Evolutionary conservation across 2,113 vertebrate species (phyloP).

Genomic region (Chlorodrepanis virens): DNA sequence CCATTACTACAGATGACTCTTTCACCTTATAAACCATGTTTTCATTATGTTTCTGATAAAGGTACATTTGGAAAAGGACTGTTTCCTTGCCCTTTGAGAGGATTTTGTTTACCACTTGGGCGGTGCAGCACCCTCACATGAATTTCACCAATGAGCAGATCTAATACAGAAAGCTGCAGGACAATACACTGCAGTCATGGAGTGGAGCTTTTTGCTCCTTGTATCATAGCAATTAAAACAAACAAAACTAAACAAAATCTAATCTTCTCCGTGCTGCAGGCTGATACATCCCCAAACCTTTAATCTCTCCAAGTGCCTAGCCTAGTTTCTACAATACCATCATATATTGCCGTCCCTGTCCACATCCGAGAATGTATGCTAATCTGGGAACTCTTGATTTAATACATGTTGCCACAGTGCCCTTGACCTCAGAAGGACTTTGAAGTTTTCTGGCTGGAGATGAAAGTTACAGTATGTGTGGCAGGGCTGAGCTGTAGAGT

Average conservation of each 20-base stretch:
- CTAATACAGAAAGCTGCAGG: neutral
- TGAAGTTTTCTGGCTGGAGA: conserved; percentile 57
- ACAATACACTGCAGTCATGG: neutral
- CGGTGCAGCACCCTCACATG: neutral
- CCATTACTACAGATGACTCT: neutral
- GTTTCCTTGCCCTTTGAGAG: neutral
- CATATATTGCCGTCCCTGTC: neutral
- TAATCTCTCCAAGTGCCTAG: neutral
- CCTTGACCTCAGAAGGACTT: conserved; percentile 47
- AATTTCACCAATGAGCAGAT: neutral
- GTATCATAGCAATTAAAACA: neutral
- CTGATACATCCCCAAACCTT: neutral
- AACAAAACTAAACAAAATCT: neutral
- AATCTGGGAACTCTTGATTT: conserved; percentile 55
- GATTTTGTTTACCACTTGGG: neutral
- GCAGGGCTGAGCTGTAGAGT: neutral
- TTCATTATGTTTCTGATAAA: neutral
- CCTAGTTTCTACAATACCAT: neutral
- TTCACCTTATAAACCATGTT: neutral
- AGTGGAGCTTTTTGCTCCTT: neutral
- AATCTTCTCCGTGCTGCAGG: neutral
- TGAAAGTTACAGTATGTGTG: conserved; percentile 58
- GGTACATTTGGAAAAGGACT: neutral
- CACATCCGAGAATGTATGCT: neutral
- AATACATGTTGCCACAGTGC: conserved; percentile 36